These are phyloP conservation scores for Phylloscopus collybita DNA, from an alignment of 2,797 vertebrate genomes.

Conservation along the genomic window DNA sequence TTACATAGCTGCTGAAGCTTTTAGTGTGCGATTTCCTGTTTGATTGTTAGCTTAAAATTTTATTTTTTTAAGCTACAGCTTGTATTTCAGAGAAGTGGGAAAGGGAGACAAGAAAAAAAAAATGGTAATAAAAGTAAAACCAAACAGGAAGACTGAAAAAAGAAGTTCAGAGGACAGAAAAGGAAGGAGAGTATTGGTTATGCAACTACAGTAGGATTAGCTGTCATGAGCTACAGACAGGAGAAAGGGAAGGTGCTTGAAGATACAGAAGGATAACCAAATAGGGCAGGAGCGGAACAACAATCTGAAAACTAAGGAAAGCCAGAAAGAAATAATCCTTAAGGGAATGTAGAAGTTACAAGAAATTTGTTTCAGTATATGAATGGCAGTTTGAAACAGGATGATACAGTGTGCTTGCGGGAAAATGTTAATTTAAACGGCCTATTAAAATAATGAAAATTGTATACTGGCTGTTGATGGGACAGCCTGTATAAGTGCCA, in stretches of 20 bases:
- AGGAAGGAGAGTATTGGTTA: neutral
- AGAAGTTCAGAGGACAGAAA: neutral
- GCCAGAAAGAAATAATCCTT: neutral
- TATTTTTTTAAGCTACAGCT: neutral
- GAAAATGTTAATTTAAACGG: neutral
- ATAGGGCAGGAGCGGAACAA: neutral
- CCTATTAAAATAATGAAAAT: neutral
- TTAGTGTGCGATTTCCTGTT: neutral
- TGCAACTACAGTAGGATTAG: neutral
- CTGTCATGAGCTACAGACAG: neutral
- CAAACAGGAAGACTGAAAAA: neutral
- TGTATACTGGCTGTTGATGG: neutral
- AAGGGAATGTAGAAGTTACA: neutral
- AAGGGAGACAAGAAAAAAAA: neutral
- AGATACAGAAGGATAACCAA: neutral
- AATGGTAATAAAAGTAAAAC: neutral
- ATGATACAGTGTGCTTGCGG: neutral
- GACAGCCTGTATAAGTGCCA: neutral
- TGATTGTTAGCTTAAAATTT: neutral
- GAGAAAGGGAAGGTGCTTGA: neutral
- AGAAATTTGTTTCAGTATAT: neutral
- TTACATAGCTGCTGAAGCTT: neutral
- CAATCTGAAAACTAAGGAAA: neutral
- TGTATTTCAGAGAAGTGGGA: neutral
- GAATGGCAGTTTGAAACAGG: neutral